These are phyloP conservation scores for Sphyrna mokarran DNA, from an alignment of 2,113 vertebrate genomes.

Conservation along the genomic window DNA sequence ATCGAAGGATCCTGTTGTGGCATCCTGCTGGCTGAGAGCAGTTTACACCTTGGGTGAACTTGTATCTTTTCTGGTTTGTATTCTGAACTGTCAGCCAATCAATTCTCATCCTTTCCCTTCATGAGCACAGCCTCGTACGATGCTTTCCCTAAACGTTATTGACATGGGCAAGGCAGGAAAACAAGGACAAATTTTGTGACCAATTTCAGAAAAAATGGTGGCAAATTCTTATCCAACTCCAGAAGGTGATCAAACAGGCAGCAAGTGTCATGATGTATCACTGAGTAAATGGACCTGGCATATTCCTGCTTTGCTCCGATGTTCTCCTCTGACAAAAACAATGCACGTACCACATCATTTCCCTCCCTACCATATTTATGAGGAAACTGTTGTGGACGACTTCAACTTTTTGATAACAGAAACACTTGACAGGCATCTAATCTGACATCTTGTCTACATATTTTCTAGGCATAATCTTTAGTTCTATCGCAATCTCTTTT, in stretches of 20 bases:
- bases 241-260: neutral
- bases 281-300: neutral
- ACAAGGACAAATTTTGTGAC: neutral
- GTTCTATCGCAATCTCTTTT: neutral
- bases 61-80: neutral
- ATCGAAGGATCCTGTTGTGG: neutral
- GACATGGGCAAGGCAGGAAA: neutral
- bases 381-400: neutral
- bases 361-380: neutral
- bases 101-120: neutral
- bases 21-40: neutral
- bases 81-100: neutral
- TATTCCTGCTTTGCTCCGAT: neutral
- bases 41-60: neutral
- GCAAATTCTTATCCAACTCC: neutral
- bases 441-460: neutral
- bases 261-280: neutral
- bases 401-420: neutral
- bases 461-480: neutral
- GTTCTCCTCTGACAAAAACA: neutral
- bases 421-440: neutral
- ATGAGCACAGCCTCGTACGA: neutral
- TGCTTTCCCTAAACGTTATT: neutral
- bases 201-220: neutral
- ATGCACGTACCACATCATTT: neutral